Base-by-base conservation (phyloP, 2,797 vertebrate genomes). In the Cyprinella venusta region DNA sequence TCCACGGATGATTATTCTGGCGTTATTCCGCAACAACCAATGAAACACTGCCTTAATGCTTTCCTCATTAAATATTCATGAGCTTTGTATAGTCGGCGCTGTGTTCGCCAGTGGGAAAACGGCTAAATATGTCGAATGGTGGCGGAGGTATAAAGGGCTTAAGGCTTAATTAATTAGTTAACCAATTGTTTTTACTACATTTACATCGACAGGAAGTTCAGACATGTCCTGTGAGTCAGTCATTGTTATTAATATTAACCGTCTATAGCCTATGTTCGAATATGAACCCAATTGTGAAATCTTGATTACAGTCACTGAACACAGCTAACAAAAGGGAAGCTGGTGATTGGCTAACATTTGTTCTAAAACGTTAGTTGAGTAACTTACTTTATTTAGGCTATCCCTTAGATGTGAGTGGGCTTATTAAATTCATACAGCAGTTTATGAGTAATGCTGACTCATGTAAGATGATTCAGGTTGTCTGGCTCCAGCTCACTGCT, bases 391-490 rank as follows among this genome's bases (percentile, higher is more conserved):
- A 16, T 52, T 36, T 36, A 36, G 36, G 36, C 36, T 5, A 13
- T 69, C 64, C 36, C 36, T 10, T 5, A 18, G 3, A 24, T 26
- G 38, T 5, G 79, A 70, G 24, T 13, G 10, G 13, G 15, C 8
- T 48, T 81, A 63, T 64, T 50, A 74, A 50, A 81, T 81, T 24
- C 56, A 72, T 19, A 8, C 24, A 59, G 54, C 36, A 33, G 16
- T 50, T 81, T n/a, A 24, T 81, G 80, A 81, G 69, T 74, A 72
- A 81, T 63, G 38, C 40, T 81, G 68, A 71, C 45, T 80, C 79
- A 74, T 16, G 24, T 6, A 16, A 42, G 52, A 48, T 63, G 54
- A 81, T 8, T 74, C 69, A 81, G 26, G 30, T 69, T 12, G 59
- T 48, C 59, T 77, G 40, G 18, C 78, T 56, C 16, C n/a, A 79